phyloP scores from a whole-genome alignment of 2,113 vertebrate genomes.

The Herpailurus yagouaroundi region DNA sequence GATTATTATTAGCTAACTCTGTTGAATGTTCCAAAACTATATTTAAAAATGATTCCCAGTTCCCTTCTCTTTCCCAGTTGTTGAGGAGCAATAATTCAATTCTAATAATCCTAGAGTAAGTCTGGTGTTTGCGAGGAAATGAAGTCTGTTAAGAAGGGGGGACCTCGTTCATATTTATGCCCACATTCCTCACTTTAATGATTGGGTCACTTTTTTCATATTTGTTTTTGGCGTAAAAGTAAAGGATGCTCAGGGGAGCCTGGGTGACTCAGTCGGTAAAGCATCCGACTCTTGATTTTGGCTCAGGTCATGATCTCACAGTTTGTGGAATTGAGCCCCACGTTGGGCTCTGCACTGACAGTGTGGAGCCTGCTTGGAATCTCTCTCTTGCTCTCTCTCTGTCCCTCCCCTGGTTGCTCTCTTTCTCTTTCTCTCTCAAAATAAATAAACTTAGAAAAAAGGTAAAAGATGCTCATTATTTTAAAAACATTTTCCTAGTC shows the following conservation, averaged over 20 bases:
- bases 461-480: background rate
- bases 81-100: background rate
- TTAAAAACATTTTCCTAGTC: background rate
- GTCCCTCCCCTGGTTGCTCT: too few species aligned
- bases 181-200: background rate
- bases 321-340: too few species aligned
- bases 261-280: too few species aligned
- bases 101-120: background rate
- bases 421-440: too few species aligned
- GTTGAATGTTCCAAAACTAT: background rate
- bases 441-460: background rate
- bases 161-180: background rate
- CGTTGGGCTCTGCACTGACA: too few species aligned
- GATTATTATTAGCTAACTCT: conserved; percentile 22
- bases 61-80: background rate
- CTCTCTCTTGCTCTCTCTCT: too few species aligned
- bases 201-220: background rate
- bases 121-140: background rate
- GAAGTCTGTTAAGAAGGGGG: background rate
- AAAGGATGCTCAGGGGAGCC: background rate
- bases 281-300: too few species aligned
- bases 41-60: background rate
- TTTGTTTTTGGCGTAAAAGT: conserved; percentile 14
- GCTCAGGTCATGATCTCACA: too few species aligned
- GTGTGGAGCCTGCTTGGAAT: too few species aligned